Percentiles rank a stretch among this genome's conserved stretches.
phyloP scores from a whole-genome alignment of 2,797 vertebrate genomes.

The Clarias laeviceps region DNA sequence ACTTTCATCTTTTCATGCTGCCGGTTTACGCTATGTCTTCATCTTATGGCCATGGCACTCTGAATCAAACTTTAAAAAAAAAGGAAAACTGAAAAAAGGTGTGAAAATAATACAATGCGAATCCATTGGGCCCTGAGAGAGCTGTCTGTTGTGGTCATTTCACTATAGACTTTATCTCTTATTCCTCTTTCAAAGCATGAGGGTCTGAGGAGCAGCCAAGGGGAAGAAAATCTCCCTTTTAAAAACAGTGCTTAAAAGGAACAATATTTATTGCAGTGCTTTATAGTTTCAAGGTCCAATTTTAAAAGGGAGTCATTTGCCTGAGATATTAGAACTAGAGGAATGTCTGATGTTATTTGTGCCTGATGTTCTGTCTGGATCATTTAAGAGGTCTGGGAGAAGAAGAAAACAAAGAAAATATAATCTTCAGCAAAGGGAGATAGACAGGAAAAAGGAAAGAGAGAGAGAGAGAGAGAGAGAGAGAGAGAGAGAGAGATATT shows the following conservation, averaged over 20 bases:
- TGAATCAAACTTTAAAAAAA: constrained; percentile 66
- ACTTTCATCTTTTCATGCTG: constrained; percentile 70
- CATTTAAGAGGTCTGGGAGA: constrained; percentile 22
- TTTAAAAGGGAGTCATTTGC: constrained; percentile 49
- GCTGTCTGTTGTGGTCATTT: constrained; percentile 60
- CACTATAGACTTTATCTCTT: constrained; percentile 56
- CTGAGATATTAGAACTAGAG: constrained; percentile 45
- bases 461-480: constrained; percentile 11
- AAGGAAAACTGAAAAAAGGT: constrained; percentile 37
- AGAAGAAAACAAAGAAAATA: constrained; percentile 26
- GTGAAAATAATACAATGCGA: constrained; percentile 54
- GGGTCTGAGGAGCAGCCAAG: constrained; percentile 46
- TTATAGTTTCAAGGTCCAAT: constrained; percentile 46
- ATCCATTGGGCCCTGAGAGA: constrained; percentile 61
- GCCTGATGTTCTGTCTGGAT: constrained; percentile 36
- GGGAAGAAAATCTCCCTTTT: constrained; percentile 47
- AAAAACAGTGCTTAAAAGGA: constrained; percentile 48
- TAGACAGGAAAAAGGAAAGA: neutral
- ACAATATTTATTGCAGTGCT: constrained; percentile 55
- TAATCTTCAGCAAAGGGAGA: constrained; percentile 12
- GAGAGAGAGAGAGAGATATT: constrained; percentile 18
- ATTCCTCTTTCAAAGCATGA: constrained; percentile 30
- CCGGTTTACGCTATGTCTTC: constrained; percentile 76
- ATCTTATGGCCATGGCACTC: constrained; percentile 69
- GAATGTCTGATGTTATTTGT: constrained; percentile 36